Conservation (phyloP, 2,888 invertebrate species). For the Tinea trinotella region DNA sequence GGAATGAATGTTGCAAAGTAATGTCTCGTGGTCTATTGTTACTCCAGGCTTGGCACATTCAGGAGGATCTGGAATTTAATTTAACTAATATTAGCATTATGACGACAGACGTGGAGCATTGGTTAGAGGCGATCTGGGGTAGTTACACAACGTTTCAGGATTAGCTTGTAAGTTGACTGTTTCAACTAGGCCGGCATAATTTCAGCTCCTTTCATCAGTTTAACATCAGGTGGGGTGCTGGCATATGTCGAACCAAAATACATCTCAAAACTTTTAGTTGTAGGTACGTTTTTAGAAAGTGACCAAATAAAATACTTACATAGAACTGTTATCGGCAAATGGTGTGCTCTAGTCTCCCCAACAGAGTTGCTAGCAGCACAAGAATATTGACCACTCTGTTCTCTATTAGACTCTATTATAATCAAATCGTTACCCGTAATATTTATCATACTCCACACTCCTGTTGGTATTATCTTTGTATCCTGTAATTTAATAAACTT, state of each 20-base stretch:
- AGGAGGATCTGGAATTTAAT: conserved; percentile 57
- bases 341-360: conserved; percentile 50
- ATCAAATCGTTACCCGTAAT: conserved; percentile 35
- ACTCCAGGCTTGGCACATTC: conserved; percentile 51
- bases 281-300: too few relatives aligned
- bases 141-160: too few relatives aligned
- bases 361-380: conserved; percentile 50
- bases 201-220: too few relatives aligned
- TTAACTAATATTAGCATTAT: too few relatives aligned
- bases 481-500: conserved; percentile 37
- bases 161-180: too few relatives aligned
- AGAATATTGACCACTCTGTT: conserved; percentile 50
- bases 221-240: too few relatives aligned
- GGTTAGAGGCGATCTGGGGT: too few relatives aligned
- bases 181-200: too few relatives aligned
- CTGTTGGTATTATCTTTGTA: conserved; percentile 42
- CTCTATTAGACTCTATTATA: conserved; percentile 45
- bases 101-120: too few relatives aligned
- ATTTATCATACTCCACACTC: conserved; percentile 43
- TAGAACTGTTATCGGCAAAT: conserved; percentile 44
- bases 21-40: conserved; percentile 46
- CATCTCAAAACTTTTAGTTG: too few relatives aligned
- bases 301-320: conserved; percentile 53
- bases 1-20: conserved; percentile 50
- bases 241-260: too few relatives aligned